A percentile compares a stretch with the other conserved stretches of the same genome.
phyloP scores from a whole-genome alignment of 1,140 invertebrate genomes.

The Sycobia sp. region DNA sequence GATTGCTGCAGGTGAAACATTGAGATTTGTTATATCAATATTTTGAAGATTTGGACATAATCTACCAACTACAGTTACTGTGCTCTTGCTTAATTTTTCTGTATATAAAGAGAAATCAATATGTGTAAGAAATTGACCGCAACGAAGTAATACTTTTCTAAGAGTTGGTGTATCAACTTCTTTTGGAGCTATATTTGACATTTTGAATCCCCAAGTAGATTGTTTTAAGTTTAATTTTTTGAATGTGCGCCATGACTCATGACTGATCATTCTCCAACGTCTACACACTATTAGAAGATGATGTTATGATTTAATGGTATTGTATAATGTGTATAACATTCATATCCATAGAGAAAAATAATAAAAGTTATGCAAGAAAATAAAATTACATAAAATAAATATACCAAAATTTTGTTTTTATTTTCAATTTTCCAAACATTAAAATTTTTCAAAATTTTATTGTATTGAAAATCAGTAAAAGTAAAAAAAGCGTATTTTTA shows the following conservation, averaged over 20 bases:
- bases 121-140: conserved; percentile 49
- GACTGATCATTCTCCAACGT: conserved; percentile 48
- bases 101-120: conserved; percentile 41
- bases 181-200: background rate
- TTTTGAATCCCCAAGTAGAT: conserved; percentile 40
- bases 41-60: conserved; percentile 52
- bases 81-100: conserved; percentile 43
- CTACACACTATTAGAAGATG: conserved; percentile 49
- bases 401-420: background rate
- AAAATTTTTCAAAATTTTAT: background rate
- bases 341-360: too few relatives aligned
- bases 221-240: conserved; percentile 44
- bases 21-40: conserved; percentile 46
- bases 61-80: conserved; percentile 51
- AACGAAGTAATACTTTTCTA: conserved; percentile 50
- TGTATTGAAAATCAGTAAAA: background rate
- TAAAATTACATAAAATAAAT: background rate
- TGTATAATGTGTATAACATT: too few relatives aligned
- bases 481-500: too few relatives aligned
- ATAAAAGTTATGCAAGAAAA: background rate
- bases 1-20: conserved; percentile 49
- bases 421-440: too few relatives aligned
- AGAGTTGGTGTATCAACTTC: conserved; percentile 44
- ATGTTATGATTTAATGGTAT: too few relatives aligned
- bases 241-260: conserved; percentile 49